Percentiles rank a stretch among this genome's conserved stretches.
Conservation (phyloP, 1,140 invertebrate species). For the Nebria ingens region DNA sequence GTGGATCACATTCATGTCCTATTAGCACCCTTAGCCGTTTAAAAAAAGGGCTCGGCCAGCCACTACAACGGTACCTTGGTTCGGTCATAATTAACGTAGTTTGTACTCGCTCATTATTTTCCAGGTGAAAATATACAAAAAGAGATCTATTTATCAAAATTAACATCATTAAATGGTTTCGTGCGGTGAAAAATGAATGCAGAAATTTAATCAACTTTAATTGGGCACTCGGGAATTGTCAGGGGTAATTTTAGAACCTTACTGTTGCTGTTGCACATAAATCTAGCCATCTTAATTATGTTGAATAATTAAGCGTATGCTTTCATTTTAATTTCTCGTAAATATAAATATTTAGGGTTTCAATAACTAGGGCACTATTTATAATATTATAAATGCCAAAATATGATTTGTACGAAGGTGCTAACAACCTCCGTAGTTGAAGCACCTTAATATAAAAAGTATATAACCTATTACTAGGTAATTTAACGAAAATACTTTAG, state of each 20-base stretch:
- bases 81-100: background rate
- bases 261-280: background rate
- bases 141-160: constrained; percentile 9
- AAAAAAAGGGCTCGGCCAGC: background rate
- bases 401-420: too few relatives aligned
- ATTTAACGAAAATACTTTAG: too few relatives aligned
- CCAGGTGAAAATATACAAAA: background rate
- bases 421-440: too few relatives aligned
- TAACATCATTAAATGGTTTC: constrained; percentile 1
- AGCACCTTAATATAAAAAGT: too few relatives aligned
- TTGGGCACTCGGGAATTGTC: background rate
- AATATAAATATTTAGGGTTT: background rate
- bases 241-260: background rate
- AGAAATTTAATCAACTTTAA: constrained; percentile 7
- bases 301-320: background rate
- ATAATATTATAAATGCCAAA: too few relatives aligned
- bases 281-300: constrained; percentile 3
- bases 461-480: too few relatives aligned
- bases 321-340: background rate
- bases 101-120: background rate
- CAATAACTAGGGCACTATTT: too few relatives aligned
- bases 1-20: background rate
- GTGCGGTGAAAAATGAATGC: background rate
- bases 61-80: too few relatives aligned
- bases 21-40: background rate